Percentiles rank a stretch among this genome's conserved stretches.
These are phyloP conservation scores for Ochotona curzoniae DNA, from an alignment of 2,113 vertebrate species.

Conservation along the genomic window DNA sequence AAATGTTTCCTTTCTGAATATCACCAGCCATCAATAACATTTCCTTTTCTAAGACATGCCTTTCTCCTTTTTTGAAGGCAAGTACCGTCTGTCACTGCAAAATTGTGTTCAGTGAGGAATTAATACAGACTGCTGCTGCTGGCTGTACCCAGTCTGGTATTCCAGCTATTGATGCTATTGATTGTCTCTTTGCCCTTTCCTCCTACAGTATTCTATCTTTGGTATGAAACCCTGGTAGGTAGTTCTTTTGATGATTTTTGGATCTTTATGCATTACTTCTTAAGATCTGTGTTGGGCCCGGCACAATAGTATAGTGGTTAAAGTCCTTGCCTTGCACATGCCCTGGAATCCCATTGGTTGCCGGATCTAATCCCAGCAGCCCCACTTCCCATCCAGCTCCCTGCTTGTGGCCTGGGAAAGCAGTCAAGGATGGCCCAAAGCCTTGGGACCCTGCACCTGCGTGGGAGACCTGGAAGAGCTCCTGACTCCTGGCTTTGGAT, in stretches of 20 bases:
- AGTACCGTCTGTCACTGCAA: background rate
- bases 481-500: too few relatives aligned
- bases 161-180: background rate
- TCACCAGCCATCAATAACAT: background rate
- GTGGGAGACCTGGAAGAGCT: too few relatives aligned
- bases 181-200: background rate
- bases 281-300: background rate
- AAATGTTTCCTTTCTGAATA: background rate
- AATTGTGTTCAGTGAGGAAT: background rate
- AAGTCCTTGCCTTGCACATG: too few relatives aligned
- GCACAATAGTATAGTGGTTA: too few relatives aligned
- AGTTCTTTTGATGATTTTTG: background rate
- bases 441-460: too few relatives aligned
- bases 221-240: background rate
- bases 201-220: background rate
- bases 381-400: too few relatives aligned
- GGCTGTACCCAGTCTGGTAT: background rate
- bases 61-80: background rate
- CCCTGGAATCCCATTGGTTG: too few relatives aligned
- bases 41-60: background rate
- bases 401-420: too few relatives aligned
- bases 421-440: too few relatives aligned
- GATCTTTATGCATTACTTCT: background rate
- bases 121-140: background rate
- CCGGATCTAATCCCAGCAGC: too few relatives aligned